Conservation (phyloP, 2,113 vertebrate genomes). For the Leucoraja erinaceus region DNA sequence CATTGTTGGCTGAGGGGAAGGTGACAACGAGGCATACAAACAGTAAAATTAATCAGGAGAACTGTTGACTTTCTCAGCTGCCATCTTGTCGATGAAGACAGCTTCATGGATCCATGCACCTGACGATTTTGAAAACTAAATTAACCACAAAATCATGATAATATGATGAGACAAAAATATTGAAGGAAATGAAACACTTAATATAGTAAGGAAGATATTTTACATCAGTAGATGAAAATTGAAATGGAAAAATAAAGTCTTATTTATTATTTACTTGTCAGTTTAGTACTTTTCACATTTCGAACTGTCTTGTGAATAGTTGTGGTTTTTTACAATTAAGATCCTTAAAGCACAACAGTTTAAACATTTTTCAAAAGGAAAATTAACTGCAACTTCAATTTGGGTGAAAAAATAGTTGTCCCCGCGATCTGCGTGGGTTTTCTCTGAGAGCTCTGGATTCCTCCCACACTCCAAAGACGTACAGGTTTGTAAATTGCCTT, state of each 20-base stretch:
- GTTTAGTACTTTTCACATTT: conserved; percentile 13
- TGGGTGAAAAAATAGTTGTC: not conserved
- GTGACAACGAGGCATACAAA: too few relatives aligned
- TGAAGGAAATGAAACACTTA: not conserved
- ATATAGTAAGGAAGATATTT: not conserved
- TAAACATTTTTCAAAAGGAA: not conserved
- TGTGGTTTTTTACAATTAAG: not conserved
- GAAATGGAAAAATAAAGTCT: conserved; percentile 19
- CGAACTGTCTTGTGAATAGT: not conserved
- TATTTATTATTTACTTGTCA: not conserved
- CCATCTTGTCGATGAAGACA: too few relatives aligned
- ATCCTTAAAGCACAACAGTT: not conserved
- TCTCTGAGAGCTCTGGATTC: too few relatives aligned
- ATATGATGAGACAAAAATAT: not conserved
- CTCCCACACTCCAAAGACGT: too few relatives aligned
- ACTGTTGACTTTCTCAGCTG: too few relatives aligned
- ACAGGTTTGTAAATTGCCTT: too few relatives aligned
- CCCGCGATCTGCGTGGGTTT: too few relatives aligned
- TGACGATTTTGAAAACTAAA: too few relatives aligned
- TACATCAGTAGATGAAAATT: not conserved
- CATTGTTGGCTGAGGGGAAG: too few relatives aligned
- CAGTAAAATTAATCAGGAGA: too few relatives aligned
- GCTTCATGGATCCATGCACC: too few relatives aligned
- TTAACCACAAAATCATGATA: not conserved
- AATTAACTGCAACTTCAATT: not conserved